Evolutionary conservation across 2,113 vertebrate species (phyloP), one percentile per base, ranked within the genome.

Genomic region (Capra hircus): DNA sequence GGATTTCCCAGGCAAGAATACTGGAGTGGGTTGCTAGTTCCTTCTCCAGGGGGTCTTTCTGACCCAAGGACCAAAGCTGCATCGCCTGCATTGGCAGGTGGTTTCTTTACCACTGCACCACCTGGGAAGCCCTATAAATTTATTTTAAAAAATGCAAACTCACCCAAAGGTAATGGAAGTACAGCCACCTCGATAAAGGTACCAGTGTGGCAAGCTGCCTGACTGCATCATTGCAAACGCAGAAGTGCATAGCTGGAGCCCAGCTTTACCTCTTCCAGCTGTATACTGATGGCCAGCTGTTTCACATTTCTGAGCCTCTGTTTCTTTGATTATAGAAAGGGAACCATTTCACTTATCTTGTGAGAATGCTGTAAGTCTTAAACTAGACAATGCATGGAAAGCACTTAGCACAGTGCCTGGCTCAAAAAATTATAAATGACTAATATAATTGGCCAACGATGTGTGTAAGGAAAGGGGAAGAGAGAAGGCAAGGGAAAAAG

Each of bases 361-460:
- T 11, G 64, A 48, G 43, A 59, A 71, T 71, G 36, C 8, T 64
- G 2, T 36, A 28, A 40, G 30, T 33, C 60, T 94, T 90, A 92
- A 96, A 92, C 59, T 23, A 53, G 86, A 45, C 57, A 78, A 82
- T 71, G 53, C 9, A 86, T 14, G 27, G 57, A 81, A 88, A 64
- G 28, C 53, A 52, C n/a, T 95, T 33, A 88, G 91, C 83, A 96
- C 43, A 52, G 45, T 78, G 77, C 59, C 17, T 77, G 93, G 88
- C 30, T 90, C 77, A 60, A 88, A 36, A 53, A 82, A 55, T 85
- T 57, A 36, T 43, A 94, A 59, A 59, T 21, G 50, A 23, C 86
- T 82, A 50, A 67, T 85, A 71, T 77, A 95, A 85, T 84, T 27
- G 90, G 81, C n/a, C 45, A 95, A 19, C 45, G 40, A 33, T 27